Base-by-base conservation (phyloP, 2,888 invertebrate species). In the Itoplectis maculator region DNA sequence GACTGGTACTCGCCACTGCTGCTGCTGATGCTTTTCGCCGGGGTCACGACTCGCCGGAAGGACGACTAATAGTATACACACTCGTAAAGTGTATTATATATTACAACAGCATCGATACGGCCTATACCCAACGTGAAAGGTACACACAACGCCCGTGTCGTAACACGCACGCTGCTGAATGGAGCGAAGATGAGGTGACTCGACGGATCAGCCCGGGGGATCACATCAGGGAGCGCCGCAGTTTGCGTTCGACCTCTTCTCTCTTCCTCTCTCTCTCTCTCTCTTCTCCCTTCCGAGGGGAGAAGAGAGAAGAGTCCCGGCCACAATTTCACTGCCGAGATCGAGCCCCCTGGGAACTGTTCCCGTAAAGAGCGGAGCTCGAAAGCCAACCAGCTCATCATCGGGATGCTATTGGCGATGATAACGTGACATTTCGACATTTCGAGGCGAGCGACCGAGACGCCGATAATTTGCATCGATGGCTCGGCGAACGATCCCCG, bases 1-100 rank as follows among this genome's bases (percentile, higher is more conserved):
- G 88, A 87, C 85, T 82, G 87, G 85, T 89, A 87, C 86, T 29
- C 29, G 29, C 3, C 5, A 5, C 29, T 84, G 69, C 29, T 42
- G 20, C n/a, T 45, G 45, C 23, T 45, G 23, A 18, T 42, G 63
- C 63, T 20, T 18, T 3, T 45, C 1, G 9, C 13, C 45, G 40
- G 42, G 11, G 47, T 73, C 59, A 51, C 37, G 18, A 40, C 63
- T 68, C 68, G 61, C 81, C 81, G 81, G 81, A 82, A 82, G 81
- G 69, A 35, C 78, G 74, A 74, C 81, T 82, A 82, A 82, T 82
- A 81, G 81, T 29, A 70, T 69, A 82, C 3, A 29, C 68, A 82
- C 74, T 47, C 74, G 69, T 68, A 74, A 82, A 82, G 82, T 82
- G 78, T 82, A 82, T 82, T 75, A 61, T n/a, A n/a, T n/a, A n/a